Percentiles rank a stretch among this genome's conserved stretches.
phyloP scores from a whole-genome alignment of 2,113 vertebrate species.

The Laticauda colubrina region DNA sequence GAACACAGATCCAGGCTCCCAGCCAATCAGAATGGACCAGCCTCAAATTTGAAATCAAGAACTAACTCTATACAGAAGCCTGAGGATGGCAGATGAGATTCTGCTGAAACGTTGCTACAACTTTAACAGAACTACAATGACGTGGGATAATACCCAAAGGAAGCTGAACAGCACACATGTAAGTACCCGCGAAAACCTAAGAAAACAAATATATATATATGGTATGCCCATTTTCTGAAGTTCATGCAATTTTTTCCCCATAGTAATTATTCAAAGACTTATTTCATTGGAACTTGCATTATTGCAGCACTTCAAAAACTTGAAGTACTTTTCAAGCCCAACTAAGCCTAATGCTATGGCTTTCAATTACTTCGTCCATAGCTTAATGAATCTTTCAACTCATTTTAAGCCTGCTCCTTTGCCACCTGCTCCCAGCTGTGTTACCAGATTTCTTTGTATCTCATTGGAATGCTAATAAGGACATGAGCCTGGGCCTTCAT shows the following conservation, averaged over 20 bases:
- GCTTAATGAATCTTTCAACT: constrained; percentile 19
- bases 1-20: too few species aligned
- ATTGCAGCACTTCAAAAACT: constrained; percentile 13
- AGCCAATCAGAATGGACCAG: too few species aligned
- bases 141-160: too few species aligned
- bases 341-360: neutral
- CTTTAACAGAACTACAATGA: too few species aligned
- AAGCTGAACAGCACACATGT: too few species aligned
- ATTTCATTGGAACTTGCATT: constrained; percentile 7
- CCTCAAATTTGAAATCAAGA: too few species aligned
- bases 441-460: rapidly evolving
- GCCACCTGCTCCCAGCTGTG: constrained; percentile 25
- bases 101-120: too few species aligned
- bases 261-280: constrained; percentile 15
- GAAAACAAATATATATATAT: too few species aligned
- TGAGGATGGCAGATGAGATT: too few species aligned
- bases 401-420: constrained; percentile 27
- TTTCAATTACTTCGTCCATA: neutral
- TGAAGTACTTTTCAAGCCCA: neutral
- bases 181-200: too few species aligned
- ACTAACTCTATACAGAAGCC: too few species aligned
- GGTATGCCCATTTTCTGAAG: neutral
- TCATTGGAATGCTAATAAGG: neutral
- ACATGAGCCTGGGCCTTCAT: neutral
- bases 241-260: constrained; percentile 13